Evolutionary conservation across 2,888 invertebrate genomes (phyloP).

Genomic region (Tillus elongatus): DNA sequence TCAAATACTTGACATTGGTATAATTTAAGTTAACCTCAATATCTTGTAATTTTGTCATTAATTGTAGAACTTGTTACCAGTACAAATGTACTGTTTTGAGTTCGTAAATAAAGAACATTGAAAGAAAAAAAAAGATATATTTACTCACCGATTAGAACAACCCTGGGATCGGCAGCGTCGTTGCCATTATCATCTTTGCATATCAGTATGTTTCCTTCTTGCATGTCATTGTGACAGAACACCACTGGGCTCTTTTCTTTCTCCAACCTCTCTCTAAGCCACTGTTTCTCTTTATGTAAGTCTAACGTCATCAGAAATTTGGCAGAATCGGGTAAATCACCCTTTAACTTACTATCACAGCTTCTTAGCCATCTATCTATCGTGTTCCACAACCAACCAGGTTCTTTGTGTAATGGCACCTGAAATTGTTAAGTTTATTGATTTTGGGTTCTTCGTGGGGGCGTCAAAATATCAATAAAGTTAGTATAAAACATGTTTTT

Average conservation of each 20-base stretch:
- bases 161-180: constrained; percentile 29
- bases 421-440: too few relatives aligned
- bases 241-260: constrained; percentile 67
- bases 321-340: constrained; percentile 32
- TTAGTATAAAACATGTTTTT: constrained; percentile 21
- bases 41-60: too few relatives aligned
- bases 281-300: constrained; percentile 57
- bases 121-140: too few relatives aligned
- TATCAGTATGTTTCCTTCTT: constrained; percentile 72
- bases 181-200: constrained; percentile 38
- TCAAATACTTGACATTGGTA: too few relatives aligned
- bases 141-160: constrained; percentile 38
- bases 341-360: constrained; percentile 43
- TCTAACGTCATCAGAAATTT: constrained; percentile 37
- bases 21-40: too few relatives aligned
- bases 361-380: constrained; percentile 68
- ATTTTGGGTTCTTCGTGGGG: too few relatives aligned
- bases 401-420: constrained; percentile 90
- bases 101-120: too few relatives aligned
- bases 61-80: too few relatives aligned
- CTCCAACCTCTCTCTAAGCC: constrained; percentile 56
- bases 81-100: too few relatives aligned
- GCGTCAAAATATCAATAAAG: constrained; percentile 9
- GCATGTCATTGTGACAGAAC: constrained; percentile 92
- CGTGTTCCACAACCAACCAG: constrained; percentile 90